Conservation (phyloP, 2,797 vertebrate species). For the Halcyon leucocephala region DNA sequence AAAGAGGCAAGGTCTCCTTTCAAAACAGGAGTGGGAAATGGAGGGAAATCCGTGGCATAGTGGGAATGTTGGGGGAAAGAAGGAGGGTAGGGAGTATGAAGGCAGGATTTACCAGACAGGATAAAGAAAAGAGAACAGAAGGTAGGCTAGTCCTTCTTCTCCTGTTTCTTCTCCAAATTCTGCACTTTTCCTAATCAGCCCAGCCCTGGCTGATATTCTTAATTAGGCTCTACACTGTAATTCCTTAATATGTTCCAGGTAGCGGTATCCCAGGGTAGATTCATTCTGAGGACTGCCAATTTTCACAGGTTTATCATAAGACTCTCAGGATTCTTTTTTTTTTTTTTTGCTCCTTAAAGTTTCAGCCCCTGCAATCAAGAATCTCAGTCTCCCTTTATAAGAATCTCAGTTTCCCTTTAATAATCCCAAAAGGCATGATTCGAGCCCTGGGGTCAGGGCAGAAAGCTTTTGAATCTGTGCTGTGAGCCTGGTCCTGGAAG, state of each 20-base stretch:
- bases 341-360: background rate
- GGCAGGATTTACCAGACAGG: background rate
- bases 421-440: background rate
- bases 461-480: background rate
- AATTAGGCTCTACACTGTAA: background rate
- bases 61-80: background rate
- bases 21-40: background rate
- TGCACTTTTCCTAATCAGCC: background rate
- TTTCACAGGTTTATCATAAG: slow-evolving; percentile 35
- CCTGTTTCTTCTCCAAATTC: background rate
- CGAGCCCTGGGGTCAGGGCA: accelerated
- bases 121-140: background rate
- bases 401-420: slow-evolving; percentile 13
- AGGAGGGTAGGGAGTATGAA: accelerated
- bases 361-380: background rate
- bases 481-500: background rate
- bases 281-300: background rate
- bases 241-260: slow-evolving; percentile 19
- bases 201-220: background rate
- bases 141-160: background rate
- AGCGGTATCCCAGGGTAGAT: background rate
- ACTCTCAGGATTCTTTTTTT: background rate
- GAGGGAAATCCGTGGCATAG: background rate
- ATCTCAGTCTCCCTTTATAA: background rate
- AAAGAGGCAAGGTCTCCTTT: background rate